These are phyloP conservation scores for Loriculus beryllinus DNA, from an alignment of 2,797 vertebrate genomes.

Conservation along the genomic window DNA sequence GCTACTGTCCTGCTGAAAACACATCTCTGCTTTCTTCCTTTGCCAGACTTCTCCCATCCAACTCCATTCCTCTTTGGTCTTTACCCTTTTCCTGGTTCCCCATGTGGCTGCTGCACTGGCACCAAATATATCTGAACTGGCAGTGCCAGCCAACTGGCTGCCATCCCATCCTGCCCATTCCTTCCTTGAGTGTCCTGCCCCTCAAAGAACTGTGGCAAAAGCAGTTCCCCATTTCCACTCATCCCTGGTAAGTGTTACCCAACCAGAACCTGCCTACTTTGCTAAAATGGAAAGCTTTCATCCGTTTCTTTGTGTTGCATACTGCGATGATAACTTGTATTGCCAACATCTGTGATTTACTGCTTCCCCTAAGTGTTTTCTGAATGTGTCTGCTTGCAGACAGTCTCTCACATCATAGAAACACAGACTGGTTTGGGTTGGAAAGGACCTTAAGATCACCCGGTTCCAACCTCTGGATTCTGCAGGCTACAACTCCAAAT, in stretches of 20 bases:
- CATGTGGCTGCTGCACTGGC: not conserved
- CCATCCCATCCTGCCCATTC: not conserved
- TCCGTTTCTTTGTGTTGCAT: not conserved
- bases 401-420: not conserved
- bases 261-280: not conserved
- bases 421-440: not conserved
- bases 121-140: not conserved
- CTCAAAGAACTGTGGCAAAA: not conserved
- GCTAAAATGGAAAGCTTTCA: not conserved
- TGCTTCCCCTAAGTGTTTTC: not conserved
- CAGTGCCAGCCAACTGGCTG: not conserved
- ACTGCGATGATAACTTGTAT: not conserved
- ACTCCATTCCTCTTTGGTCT: not conserved
- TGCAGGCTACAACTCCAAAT: not conserved
- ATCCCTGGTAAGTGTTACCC: not conserved
- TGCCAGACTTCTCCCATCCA: not conserved
- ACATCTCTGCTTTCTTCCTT: not conserved
- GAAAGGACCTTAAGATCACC: not conserved
- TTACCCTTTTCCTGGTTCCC: not conserved
- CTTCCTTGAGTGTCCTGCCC: not conserved
- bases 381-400: not conserved
- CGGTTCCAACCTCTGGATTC: not conserved
- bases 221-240: not conserved
- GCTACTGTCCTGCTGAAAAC: not conserved
- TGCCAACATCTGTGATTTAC: not conserved